Evolutionary conservation across 1,140 invertebrate genomes (phyloP), one percentile per base, ranked within the genome.

Genomic region (Uloborus diversus): DNA sequence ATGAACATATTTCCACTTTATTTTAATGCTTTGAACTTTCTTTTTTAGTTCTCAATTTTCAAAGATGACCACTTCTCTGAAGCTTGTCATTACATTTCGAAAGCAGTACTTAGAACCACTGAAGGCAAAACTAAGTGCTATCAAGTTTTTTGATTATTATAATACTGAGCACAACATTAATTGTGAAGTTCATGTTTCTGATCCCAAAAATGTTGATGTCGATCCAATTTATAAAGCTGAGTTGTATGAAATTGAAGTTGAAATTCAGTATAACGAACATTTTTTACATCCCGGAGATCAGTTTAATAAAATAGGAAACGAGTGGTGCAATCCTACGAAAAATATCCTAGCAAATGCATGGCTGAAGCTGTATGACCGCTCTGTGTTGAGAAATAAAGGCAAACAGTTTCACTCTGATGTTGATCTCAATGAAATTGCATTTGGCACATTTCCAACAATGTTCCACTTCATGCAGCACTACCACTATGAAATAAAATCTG

Each of bases 391-490:
- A 37, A 65, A 65, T 14, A 66, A 56, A 4, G 61, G 47, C 4
- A 79, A 79, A 33, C 53, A 42, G 4, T 69, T 30, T 69, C 76
- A 79, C 37, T 23, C 30, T 32, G 76, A 69, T 79, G 56, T 79
- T 28, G 51, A 79, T 47, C 20, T 79, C 3, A 79, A 59, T 33
- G 53, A 69, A 61, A 68, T 69, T 14, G 76, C 76, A 5, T 79
- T 79, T 61, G 76, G 76, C 1, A 79, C 76, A n/a, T 25, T 66
- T 20, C 76, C 76, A 11, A 69, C 1, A 17, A 79, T 69, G 65
- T 35, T 61, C 1, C 28, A 59, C 32, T 79, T 79, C 33, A 79
- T 79, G 76, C 51, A 79, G 17, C 65, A 79, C 47, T 79, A 79
- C 37, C 27, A 28, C 49, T 79, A 79, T 68, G 57, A 68, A 69